A percentile compares a stretch with the other conserved stretches of the same genome.
Evolutionary conservation across 2,797 vertebrate genomes (phyloP).

Genomic region (Xyrichtys novacula): DNA sequence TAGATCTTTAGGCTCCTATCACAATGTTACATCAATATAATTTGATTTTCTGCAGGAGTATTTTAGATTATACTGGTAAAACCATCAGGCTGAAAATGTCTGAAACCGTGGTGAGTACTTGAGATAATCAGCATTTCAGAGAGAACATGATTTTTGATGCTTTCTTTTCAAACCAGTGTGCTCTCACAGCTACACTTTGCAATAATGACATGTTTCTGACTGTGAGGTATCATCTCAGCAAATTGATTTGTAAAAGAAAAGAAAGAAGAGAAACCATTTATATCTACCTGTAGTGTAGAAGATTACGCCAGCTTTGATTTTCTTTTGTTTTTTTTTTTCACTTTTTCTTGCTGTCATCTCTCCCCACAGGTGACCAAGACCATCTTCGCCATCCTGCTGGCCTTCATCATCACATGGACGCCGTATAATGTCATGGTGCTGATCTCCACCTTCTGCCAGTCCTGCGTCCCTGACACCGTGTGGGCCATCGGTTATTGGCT

Average conservation of each 20-base stretch:
- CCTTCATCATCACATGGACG: constrained; percentile 98
- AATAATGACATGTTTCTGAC: background rate
- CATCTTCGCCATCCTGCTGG: constrained; percentile 97
- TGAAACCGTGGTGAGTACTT: background rate
- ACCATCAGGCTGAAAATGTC: background rate
- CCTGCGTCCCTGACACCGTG: constrained; percentile 94
- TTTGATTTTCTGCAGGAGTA: background rate
- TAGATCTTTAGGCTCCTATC: too few relatives aligned
- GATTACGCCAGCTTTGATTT: background rate
- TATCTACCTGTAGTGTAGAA: background rate
- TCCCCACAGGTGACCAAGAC: constrained; percentile 90
- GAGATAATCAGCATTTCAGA: background rate
- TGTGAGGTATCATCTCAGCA: background rate
- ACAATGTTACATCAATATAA: background rate
- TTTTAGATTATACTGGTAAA: too few relatives aligned
- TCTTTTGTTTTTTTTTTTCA: background rate
- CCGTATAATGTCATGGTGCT: constrained; percentile 99
- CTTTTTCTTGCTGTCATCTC: background rate
- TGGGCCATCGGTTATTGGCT: constrained; percentile 99
- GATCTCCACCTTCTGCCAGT: constrained; percentile 97
- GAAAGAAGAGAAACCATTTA: background rate
- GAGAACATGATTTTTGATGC: background rate
- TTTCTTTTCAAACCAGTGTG: background rate
- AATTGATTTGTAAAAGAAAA: constrained; percentile 15
- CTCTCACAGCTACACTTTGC: background rate